These are phyloP conservation scores for Leptinotarsa juncta DNA, from an alignment of 2,888 invertebrate genomes.

Conservation along the genomic window DNA sequence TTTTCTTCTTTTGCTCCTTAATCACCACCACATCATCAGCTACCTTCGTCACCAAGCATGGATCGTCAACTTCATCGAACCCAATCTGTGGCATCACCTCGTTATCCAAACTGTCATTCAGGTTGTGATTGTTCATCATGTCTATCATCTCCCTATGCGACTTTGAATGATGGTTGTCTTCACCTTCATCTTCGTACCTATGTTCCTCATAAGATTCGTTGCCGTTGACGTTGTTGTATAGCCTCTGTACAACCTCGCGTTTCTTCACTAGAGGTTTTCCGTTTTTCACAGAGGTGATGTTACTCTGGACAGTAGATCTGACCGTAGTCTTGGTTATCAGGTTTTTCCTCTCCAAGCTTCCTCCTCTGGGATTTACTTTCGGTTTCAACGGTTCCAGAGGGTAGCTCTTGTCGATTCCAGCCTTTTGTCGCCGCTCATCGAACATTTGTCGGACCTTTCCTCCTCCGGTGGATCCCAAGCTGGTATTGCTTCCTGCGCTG, in stretches of 20 bases:
- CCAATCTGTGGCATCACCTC: constrained; percentile 66
- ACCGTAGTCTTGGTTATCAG: constrained; percentile 51
- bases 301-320: constrained; percentile 62
- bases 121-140: constrained; percentile 64
- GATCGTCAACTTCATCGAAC: constrained; percentile 58
- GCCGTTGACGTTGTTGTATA: constrained; percentile 61
- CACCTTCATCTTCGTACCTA: constrained; percentile 49
- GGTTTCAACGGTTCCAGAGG: constrained; percentile 80
- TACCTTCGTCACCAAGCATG: constrained; percentile 16
- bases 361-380: constrained; percentile 53
- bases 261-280: constrained; percentile 63
- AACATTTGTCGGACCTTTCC: constrained; percentile 83
- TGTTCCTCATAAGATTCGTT: constrained; percentile 61
- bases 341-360: constrained; percentile 60
- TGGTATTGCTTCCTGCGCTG: constrained; percentile 67
- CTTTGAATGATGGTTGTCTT: constrained; percentile 44
- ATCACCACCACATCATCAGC: constrained; percentile 10
- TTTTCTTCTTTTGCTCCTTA: constrained; percentile 17
- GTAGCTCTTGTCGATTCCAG: constrained; percentile 84
- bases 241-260: constrained; percentile 60
- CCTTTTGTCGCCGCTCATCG: constrained; percentile 81
- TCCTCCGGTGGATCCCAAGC: constrained; percentile 55
- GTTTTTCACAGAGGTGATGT: constrained; percentile 62
- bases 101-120: constrained; percentile 64
- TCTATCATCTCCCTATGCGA: constrained; percentile 58